Conservation (phyloP, 1,140 invertebrate species). For the Ceratitis capitata region DNA sequence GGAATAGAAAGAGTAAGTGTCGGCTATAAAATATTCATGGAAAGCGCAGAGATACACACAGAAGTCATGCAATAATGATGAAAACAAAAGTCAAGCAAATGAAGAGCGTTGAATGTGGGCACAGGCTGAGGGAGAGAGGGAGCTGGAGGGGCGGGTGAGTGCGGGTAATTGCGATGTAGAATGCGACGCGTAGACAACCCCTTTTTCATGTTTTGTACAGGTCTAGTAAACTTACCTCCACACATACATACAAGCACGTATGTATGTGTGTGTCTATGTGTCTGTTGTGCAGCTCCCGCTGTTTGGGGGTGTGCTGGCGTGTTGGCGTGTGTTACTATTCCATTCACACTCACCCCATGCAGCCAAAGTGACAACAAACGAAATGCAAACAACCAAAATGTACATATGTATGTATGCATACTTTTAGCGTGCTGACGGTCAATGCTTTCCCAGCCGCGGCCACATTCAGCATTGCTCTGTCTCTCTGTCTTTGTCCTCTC, state of each 20-base stretch:
- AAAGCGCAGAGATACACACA: not conserved
- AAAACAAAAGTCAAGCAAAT: conserved; percentile 5
- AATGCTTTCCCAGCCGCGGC: not conserved
- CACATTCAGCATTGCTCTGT: not conserved
- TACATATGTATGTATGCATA: not conserved
- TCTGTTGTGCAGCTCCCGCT: not conserved
- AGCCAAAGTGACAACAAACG: not conserved
- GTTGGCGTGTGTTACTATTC: not conserved
- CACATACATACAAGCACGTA: not conserved
- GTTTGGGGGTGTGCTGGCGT: not conserved
- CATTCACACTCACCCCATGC: not conserved
- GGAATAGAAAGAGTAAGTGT: conserved; percentile 10
- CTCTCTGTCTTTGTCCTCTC: not conserved
- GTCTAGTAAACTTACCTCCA: too few species aligned
- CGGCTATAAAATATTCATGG: not conserved
- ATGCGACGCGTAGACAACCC: not conserved
- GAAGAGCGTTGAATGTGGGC: not conserved
- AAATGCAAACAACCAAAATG: not conserved
- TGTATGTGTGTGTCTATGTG: not conserved
- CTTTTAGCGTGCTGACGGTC: not conserved
- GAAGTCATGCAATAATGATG: not conserved
- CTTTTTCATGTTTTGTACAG: too few species aligned
- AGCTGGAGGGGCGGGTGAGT: not conserved
- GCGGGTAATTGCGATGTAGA: too few species aligned
- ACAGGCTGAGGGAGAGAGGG: not conserved